Evolutionary conservation across 92 coral and sea anemone genomes (phyloP), one percentile per base, ranked within the genome.

Genomic region (Umimayanthus chanpuru): DNA sequence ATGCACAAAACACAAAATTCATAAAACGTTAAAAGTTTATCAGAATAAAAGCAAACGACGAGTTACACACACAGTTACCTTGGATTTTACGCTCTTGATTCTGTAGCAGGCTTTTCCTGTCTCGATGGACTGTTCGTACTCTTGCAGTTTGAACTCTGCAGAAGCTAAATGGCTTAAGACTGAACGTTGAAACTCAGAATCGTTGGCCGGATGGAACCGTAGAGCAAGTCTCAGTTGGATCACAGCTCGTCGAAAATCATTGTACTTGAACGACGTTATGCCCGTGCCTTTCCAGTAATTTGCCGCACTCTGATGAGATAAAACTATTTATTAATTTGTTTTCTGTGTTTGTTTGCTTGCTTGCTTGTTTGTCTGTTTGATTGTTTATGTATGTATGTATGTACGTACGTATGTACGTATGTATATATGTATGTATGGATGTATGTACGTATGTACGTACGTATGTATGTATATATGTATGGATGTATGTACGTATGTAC

Each of bases 141-240:
- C 38, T 82, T 67, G 1, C 20, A 66, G 77, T 66, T 4, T 72
- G 43, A 82, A 82, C 9, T 65, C 38, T 43, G 86, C 65, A 16
- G 86, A 44, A 12, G 86, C 86, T 58, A 82, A 10, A 72, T 82
- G 86, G 77, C 86, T 82, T 82, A 82, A 67, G 86, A 82, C 53
- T 43, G 86, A 82, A 66, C 86, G 86, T 32, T 66, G 58, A 72
- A 82, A 82, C 76, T 82, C 86, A 8, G 43, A 39, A 41, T 65
- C 75, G 15, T 64, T 12, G 40, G 43, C 12, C 12, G 76, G 85
- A 10, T 64, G 47, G 65, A 81, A 64, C 38, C n/a, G 18, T 47
- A 36, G 36, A 64, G 85, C 85, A 15, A 81, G 28, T 9, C 29
- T 81, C 53, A 81, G 85, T 64, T 81, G 85, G 2, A 0, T 25